These are phyloP conservation scores for Hartigia nigra DNA, from an alignment of 2,888 invertebrate genomes.

Conservation along the genomic window DNA sequence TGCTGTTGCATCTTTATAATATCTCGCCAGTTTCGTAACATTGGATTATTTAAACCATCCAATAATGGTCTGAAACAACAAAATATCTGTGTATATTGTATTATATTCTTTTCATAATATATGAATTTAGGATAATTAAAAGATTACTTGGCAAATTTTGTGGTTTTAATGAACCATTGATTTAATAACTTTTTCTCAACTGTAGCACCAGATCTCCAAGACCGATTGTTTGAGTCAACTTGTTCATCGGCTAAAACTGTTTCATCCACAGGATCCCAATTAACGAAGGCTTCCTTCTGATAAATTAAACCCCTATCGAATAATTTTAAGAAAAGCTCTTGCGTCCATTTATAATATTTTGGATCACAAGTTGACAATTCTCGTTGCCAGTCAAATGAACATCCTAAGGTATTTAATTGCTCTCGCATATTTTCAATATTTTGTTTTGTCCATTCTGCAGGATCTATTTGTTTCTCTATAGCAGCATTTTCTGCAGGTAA, in stretches of 20 bases:
- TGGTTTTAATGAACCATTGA: conserved; percentile 97
- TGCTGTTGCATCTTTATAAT: conserved; percentile 86
- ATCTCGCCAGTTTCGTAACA: conserved; percentile 84
- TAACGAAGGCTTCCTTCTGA: conserved; percentile 88
- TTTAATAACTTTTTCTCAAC: conserved; percentile 88
- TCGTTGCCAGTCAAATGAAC: conserved; percentile 93
- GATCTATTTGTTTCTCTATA: conserved; percentile 81
- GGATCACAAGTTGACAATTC: conserved; percentile 91
- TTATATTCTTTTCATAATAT: conserved; percentile 1
- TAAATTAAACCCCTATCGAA: conserved; percentile 87
- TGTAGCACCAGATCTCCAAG: conserved; percentile 97
- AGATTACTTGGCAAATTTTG: conserved; percentile 80
- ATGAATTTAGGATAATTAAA: conserved; percentile 26
- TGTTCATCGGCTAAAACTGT: conserved; percentile 99
- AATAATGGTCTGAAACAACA: conserved; percentile 61
- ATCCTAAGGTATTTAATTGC: conserved; percentile 81
- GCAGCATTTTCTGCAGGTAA: conserved; percentile 99
- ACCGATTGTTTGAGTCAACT: conserved; percentile 89
- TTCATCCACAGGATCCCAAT: conserved; percentile 98
- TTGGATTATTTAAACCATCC: conserved; percentile 77
- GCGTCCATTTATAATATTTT: conserved; percentile 95
- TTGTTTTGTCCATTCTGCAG: conserved; percentile 87
- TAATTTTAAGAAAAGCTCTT: conserved; percentile 90
- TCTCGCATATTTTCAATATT: conserved; percentile 88
- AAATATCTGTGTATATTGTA: not conserved